Conservation (phyloP, 2,888 invertebrate genomes). For the Mesorhabditis sp. region DNA sequence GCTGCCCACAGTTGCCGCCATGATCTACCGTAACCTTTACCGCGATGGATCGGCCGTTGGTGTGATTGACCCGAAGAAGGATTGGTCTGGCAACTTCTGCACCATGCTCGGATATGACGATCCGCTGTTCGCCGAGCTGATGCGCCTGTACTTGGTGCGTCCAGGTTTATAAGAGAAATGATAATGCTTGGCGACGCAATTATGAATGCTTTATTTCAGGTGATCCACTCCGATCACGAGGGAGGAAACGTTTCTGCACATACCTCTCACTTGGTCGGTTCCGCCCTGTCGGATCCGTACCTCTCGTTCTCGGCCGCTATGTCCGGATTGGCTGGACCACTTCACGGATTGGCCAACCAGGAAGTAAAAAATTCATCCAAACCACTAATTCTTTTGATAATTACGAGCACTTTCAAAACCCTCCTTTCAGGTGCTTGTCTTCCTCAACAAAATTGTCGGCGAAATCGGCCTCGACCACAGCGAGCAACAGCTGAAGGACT, state of each 20-base stretch:
- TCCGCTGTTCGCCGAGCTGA: conserved; percentile 78
- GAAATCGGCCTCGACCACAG: conserved; percentile 78
- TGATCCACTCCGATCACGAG: conserved; percentile 77
- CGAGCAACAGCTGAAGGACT: conserved; percentile 87
- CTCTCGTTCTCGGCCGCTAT: conserved; percentile 86
- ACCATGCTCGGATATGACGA: conserved; percentile 82
- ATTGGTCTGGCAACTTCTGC: conserved; percentile 84
- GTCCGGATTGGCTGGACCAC: conserved; percentile 88
- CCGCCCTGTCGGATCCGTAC: conserved; percentile 85
- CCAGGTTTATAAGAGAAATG: conserved; percentile 61
- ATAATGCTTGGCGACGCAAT: not conserved
- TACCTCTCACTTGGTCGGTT: conserved; percentile 86
- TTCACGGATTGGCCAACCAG: conserved; percentile 92
- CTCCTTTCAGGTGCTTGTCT: conserved; percentile 72
- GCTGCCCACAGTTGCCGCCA: conserved; percentile 85
- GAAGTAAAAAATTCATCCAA: conserved; percentile 62
- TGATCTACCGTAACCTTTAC: conserved; percentile 85
- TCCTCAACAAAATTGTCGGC: conserved; percentile 83
- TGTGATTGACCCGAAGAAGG: conserved; percentile 80
- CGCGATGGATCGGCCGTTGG: conserved; percentile 80
- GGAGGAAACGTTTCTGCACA: conserved; percentile 85
- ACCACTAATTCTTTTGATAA: not conserved
- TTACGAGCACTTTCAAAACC: not conserved
- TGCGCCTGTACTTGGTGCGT: conserved; percentile 81
- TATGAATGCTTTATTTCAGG: conserved; percentile 12